A percentile compares a stretch with the other conserved stretches of the same genome.
These are phyloP conservation scores for Bolinopsis microptera DNA, from an alignment of 37 sponge, comb jelly and placozoan species.

Conservation along the genomic window DNA sequence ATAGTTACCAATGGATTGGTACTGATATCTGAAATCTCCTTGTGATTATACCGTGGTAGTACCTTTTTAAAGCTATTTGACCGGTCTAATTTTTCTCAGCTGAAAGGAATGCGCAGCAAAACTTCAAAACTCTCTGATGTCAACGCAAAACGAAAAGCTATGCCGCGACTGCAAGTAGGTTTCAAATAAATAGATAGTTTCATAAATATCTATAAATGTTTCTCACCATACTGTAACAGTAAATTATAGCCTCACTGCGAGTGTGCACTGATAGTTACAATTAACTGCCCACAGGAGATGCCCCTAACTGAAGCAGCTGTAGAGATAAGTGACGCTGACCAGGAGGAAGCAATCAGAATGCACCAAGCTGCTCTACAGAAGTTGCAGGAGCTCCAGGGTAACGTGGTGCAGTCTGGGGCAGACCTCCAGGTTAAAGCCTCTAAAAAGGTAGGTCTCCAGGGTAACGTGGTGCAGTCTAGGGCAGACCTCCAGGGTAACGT, in stretches of 20 bases:
- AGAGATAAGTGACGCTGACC: background rate
- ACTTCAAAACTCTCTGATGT: background rate
- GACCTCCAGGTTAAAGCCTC: constrained; percentile 2
- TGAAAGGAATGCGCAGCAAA: constrained; percentile 15
- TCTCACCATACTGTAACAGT: too few species aligned
- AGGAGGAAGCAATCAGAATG: background rate
- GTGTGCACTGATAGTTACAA: too few species aligned
- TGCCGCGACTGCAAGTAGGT: background rate
- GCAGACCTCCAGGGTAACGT: constrained; percentile 39
- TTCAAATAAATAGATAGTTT: too few species aligned
- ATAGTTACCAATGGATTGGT: too few species aligned
- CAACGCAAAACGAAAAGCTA: background rate
- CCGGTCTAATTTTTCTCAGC: too few species aligned
- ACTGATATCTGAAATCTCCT: too few species aligned
- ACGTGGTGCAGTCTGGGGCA: background rate
- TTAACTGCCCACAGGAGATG: too few species aligned
- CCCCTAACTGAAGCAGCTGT: background rate
- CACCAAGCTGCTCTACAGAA: constrained; percentile 39
- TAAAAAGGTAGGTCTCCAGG: background rate
- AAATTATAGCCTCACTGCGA: too few species aligned
- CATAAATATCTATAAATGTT: too few species aligned
- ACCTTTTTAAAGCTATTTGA: too few species aligned
- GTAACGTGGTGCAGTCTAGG: too few species aligned
- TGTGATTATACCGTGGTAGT: too few species aligned
- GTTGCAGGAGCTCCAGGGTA: constrained; percentile 34